Evolutionary conservation across 2,888 invertebrate genomes (phyloP).

Genomic region (Geotrupes spiniger): DNA sequence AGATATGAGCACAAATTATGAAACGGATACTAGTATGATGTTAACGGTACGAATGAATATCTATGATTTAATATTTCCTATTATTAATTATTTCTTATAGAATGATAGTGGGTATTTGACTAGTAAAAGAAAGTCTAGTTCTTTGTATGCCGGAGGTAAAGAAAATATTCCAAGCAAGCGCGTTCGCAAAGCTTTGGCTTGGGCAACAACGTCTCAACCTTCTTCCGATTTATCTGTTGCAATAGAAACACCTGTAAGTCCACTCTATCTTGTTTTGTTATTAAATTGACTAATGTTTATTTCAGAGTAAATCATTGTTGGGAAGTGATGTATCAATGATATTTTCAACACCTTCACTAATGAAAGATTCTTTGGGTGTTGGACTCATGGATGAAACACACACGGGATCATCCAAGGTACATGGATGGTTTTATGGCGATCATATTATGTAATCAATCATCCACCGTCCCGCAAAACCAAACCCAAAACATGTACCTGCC

Average conservation of each 20-base stretch:
- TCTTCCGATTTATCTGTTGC: constrained; percentile 66
- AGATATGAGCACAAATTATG: constrained; percentile 53
- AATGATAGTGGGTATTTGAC: constrained; percentile 60
- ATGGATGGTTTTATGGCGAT: constrained; percentile 48
- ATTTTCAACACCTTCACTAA: constrained; percentile 86
- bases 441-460: constrained; percentile 33
- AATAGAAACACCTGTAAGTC: constrained; percentile 73
- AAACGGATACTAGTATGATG: constrained; percentile 48
- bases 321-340: constrained; percentile 41
- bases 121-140: constrained; percentile 47
- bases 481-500: constrained; percentile 14
- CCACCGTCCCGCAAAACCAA: constrained; percentile 1
- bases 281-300: constrained; percentile 39
- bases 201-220: constrained; percentile 54
- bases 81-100: constrained; percentile 41
- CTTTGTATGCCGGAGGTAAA: constrained; percentile 54
- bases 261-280: not conserved
- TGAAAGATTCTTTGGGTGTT: constrained; percentile 74
- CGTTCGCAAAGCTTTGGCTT: constrained; percentile 78
- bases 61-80: constrained; percentile 4
- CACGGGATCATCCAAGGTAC: constrained; percentile 49
- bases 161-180: constrained; percentile 71
- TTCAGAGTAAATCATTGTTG: constrained; percentile 78
- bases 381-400: constrained; percentile 59
- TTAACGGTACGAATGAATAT: constrained; percentile 29